phyloP scores from a whole-genome alignment of 2,797 vertebrate species.

The Malacoraja senta region DNA sequence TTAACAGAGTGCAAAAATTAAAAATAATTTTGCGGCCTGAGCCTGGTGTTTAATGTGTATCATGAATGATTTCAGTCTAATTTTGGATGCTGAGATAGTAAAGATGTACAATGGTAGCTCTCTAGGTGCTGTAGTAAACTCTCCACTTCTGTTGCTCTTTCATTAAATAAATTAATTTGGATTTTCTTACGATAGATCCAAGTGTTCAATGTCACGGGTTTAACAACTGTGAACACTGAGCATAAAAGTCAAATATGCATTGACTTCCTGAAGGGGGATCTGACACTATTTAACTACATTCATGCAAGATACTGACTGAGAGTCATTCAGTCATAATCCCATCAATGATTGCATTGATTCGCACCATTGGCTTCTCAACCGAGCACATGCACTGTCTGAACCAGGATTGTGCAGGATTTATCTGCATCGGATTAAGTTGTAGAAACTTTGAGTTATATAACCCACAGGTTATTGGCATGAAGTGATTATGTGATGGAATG shows the following conservation, averaged over 20 bases:
- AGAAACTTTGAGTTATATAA: too few species aligned
- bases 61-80: not conserved
- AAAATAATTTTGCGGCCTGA: constrained; percentile 7
- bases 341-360: too few species aligned
- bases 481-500: too few species aligned
- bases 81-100: not conserved
- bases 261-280: not conserved
- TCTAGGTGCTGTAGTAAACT: not conserved
- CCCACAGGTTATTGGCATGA: too few species aligned
- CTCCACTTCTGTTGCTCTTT: not conserved
- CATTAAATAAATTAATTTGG: not conserved
- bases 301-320: too few species aligned
- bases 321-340: too few species aligned
- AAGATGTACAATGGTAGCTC: not conserved
- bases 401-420: not conserved
- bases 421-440: not conserved
- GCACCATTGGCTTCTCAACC: too few species aligned
- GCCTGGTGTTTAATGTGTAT: not conserved
- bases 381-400: too few species aligned
- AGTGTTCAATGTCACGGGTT: not conserved
- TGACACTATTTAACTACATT: not conserved
- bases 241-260: not conserved
- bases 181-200: not conserved
- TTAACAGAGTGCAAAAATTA: not conserved
- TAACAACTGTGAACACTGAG: not conserved